These are phyloP conservation scores for Hypomecis atomaria DNA, from an alignment of 2,888 invertebrate genomes.

Conservation along the genomic window DNA sequence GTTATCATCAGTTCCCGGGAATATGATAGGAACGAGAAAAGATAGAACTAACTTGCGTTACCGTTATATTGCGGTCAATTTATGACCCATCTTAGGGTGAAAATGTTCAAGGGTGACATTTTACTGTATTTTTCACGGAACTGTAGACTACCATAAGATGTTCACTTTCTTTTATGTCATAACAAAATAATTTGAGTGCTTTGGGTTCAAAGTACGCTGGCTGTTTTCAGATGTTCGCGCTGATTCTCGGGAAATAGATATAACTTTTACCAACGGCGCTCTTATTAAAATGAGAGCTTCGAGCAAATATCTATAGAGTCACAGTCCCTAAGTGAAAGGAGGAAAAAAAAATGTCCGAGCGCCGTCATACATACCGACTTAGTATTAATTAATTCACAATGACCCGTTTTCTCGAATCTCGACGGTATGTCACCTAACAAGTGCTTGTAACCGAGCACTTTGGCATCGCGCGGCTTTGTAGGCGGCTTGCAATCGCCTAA, in stretches of 20 bases:
- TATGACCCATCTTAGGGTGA: neutral
- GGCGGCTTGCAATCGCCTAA: too few relatives aligned
- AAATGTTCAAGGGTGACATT: constrained; percentile 1
- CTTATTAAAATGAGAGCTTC: too few relatives aligned
- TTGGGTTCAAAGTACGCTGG: neutral
- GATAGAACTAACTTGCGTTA: neutral
- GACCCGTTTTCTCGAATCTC: too few relatives aligned
- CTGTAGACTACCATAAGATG: neutral
- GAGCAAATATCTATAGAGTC: too few relatives aligned
- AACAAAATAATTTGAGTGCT: neutral
- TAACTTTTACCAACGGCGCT: neutral
- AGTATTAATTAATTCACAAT: too few relatives aligned
- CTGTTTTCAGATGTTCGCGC: neutral
- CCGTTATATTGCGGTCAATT: neutral
- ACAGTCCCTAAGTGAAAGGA: too few relatives aligned
- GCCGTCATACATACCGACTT: too few relatives aligned
- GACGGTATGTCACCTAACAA: too few relatives aligned
- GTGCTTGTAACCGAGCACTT: too few relatives aligned
- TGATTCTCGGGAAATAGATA: neutral
- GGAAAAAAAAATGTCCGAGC: too few relatives aligned
- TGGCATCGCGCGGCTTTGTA: too few relatives aligned
- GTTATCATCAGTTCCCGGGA: neutral
- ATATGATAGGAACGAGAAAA: neutral
- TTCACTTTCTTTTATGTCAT: neutral
- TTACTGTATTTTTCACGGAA: constrained; percentile 1